Evolutionary conservation across 2,797 vertebrate species (phyloP).

Genomic region (Sebastes diploproa): DNA sequence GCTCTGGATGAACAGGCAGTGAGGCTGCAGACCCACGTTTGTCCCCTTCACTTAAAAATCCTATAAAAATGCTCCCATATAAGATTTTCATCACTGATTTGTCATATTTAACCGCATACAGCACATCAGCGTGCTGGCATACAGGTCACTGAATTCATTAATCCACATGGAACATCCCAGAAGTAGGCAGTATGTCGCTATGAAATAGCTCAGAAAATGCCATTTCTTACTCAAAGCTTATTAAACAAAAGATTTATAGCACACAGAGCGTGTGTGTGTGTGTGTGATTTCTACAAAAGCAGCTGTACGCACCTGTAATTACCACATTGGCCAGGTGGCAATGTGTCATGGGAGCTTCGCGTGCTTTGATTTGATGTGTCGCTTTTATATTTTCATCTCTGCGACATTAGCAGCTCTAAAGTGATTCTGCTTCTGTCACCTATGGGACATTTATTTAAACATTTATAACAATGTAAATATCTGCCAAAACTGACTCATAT

Average conservation of each 20-base stretch:
- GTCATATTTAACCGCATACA: background rate
- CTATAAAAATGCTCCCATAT: background rate
- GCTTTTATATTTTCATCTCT: conserved; percentile 11
- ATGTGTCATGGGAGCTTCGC: conserved; percentile 10
- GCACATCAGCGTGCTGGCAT: background rate
- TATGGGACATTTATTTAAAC: background rate
- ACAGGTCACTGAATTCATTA: background rate
- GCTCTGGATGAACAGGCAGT: conserved; percentile 7
- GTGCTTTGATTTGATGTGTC: conserved; percentile 18
- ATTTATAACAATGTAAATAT: background rate
- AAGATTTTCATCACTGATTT: background rate
- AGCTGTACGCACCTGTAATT: conserved; percentile 44
- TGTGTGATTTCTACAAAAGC: conserved; percentile 11
- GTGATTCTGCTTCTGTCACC: background rate
- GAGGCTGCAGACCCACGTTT: background rate
- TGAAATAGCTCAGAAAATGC: background rate
- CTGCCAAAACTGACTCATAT: background rate
- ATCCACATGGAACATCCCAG: background rate
- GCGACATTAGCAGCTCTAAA: background rate
- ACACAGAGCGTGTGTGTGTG: background rate
- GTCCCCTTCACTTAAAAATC: background rate
- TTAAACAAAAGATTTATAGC: background rate
- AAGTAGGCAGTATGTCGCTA: background rate
- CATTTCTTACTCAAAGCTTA: background rate
- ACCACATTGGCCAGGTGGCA: conserved; percentile 56